Evolutionary conservation across 2,113 vertebrate genomes (phyloP).

Genomic region (Pimephales promelas): DNA sequence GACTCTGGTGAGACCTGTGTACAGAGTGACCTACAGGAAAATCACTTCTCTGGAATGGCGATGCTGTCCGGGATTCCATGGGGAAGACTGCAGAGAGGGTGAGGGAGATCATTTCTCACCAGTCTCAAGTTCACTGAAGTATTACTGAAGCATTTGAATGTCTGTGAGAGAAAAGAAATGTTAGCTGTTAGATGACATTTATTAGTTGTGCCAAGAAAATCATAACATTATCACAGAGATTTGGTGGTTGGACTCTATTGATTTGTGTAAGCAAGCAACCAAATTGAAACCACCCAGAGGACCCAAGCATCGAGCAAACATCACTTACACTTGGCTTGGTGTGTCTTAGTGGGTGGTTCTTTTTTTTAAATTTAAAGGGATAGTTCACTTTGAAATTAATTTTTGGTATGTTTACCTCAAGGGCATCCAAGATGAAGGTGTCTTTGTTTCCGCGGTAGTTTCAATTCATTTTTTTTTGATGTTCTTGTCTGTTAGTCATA

Average conservation of each 20-base stretch:
- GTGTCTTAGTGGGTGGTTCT: constrained; percentile 4
- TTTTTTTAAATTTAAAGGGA: too few species aligned
- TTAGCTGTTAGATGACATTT: not conserved
- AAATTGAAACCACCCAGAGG: not conserved
- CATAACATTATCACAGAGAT: not conserved
- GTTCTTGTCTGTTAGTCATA: too few species aligned
- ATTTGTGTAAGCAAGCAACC: not conserved
- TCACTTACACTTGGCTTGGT: not conserved
- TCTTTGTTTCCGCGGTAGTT: too few species aligned
- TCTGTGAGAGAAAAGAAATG: not conserved
- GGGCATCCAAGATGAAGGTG: too few species aligned
- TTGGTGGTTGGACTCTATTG: not conserved
- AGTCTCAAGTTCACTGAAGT: not conserved
- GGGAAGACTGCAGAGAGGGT: constrained; percentile 86
- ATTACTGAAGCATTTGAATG: not conserved
- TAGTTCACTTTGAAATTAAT: too few species aligned
- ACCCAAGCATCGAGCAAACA: not conserved
- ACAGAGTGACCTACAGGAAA: constrained; percentile 85
- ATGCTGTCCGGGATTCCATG: constrained; percentile 87
- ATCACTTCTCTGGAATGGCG: constrained; percentile 86
- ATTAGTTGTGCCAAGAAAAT: not conserved
- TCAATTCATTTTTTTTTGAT: too few species aligned
- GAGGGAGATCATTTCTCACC: constrained; percentile 59
- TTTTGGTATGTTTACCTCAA: too few species aligned
- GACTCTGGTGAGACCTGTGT: constrained; percentile 88